Evolutionary conservation across 2,888 invertebrate species (phyloP).

Genomic region (Catocala fraxini): DNA sequence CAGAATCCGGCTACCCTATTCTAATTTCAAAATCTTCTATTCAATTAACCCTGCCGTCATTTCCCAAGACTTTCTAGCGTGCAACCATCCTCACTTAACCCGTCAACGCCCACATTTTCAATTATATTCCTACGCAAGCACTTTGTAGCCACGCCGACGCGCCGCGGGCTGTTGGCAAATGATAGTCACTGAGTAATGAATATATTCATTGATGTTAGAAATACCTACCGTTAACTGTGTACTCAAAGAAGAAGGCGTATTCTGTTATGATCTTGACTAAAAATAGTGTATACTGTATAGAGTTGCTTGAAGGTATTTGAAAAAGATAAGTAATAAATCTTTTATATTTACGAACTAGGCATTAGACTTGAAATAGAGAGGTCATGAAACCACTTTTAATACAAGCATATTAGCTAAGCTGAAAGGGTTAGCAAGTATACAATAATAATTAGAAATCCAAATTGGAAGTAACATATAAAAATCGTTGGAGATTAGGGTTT

Average conservation of each 20-base stretch:
- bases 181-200: slow-evolving; percentile 22
- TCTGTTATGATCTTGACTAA: not conserved
- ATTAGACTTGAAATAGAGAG: no score
- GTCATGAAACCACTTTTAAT: no score
- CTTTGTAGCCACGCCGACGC: slow-evolving; percentile 15
- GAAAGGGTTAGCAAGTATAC: no score
- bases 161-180: slow-evolving; percentile 19
- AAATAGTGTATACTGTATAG: slow-evolving; percentile 6
- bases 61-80: not conserved
- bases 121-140: slow-evolving; percentile 25
- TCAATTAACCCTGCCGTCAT: slow-evolving; percentile 1
- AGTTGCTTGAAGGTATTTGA: slow-evolving; percentile 1
- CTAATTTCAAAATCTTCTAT: not conserved
- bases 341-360: no score
- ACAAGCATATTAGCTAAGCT: no score
- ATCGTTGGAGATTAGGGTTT: no score
- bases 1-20: no score
- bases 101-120: slow-evolving; percentile 30
- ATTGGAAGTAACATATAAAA: no score
- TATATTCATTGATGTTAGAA: slow-evolving; percentile 26
- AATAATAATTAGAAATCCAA: no score
- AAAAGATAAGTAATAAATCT: no score
- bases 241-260: slow-evolving; percentile 3
- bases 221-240: slow-evolving; percentile 3
- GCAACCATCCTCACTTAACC: slow-evolving; percentile 16